Evolutionary conservation across 2,888 invertebrate genomes (phyloP), one percentile per base, ranked within the genome.

Genomic region (Ametastegia equiseti): DNA sequence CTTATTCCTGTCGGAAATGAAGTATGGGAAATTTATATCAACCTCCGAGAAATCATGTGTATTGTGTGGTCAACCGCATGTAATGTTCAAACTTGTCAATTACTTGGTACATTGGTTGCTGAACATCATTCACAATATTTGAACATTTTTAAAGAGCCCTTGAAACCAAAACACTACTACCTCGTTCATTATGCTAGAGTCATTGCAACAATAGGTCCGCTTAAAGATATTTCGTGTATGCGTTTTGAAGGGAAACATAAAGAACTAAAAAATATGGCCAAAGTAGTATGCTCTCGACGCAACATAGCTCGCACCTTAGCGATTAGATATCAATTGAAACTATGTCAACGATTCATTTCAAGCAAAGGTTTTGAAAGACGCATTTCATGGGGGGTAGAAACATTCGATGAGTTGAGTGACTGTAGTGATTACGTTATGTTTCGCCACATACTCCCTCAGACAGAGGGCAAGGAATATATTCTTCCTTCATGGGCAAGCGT

Each of bases 101-200:
- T 50, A 39, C 30, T 80, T 57, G 57, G 4, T 33, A 57, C 69
- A 71, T 33, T 71, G 33, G 42, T 80, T 19, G 36, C 36, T 30
- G 80, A 80, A 50, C 80, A 80, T 71, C 80, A 80, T 71, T 67
- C 71, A n/a, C 57, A 67, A 42, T 80, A 80, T 54, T 33, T 45
- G 42, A 71, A 50, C n/a, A 47, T 60, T 69, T 80, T 80, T 54
- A 71, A 71, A 23, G 45, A 63, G 63, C 63, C 30, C 30, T 13
- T 63, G 27, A 63, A 80, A 79, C 42, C 65, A 63, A 79, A 79
- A 39, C 69, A 69, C 47, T 33, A 47, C 33, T 63, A 30, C 33
- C 33, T 80, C 15, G 69, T 54, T 27, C 71, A 71, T 80, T 80
- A 80, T 36, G 71, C 80, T 15, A 33, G 57, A 63, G 57, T 79